These are phyloP conservation scores for Serrognathus titanus DNA, from an alignment of 2,888 invertebrate species.

Conservation along the genomic window DNA sequence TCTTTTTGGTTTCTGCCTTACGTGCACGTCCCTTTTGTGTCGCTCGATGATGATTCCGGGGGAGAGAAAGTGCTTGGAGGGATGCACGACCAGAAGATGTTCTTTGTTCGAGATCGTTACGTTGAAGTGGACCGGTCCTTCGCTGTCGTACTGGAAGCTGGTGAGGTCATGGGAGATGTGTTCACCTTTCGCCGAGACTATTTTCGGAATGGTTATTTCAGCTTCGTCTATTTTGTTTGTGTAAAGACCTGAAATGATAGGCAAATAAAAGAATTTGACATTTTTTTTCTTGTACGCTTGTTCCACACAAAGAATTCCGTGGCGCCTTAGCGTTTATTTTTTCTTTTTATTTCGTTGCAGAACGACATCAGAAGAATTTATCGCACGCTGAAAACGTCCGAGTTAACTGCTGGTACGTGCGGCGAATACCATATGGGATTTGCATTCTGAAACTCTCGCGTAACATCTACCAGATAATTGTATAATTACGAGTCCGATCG, in stretches of 20 bases:
- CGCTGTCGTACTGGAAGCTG: constrained; percentile 52
- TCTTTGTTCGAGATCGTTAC: constrained; percentile 45
- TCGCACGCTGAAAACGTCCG: no score
- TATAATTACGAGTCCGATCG: no score
- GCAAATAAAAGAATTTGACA: no score
- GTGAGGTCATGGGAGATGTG: constrained; percentile 56
- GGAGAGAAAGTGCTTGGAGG: constrained; percentile 64
- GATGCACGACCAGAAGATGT: constrained; percentile 48
- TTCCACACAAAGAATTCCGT: no score
- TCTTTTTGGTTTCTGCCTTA: constrained; percentile 52
- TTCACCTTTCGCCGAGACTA: constrained; percentile 57
- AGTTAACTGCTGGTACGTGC: no score
- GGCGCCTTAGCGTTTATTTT: no score
- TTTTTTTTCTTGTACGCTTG: no score
- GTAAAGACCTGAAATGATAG: constrained; percentile 48
- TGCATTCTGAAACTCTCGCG: no score
- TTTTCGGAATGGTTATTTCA: constrained; percentile 60
- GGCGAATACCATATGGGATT: no score
- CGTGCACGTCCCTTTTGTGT: constrained; percentile 55
- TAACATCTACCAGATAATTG: no score
- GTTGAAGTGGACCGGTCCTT: constrained; percentile 54
- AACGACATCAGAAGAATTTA: no score
- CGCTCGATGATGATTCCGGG: constrained; percentile 72
- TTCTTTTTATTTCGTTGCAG: no score
- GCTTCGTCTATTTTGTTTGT: constrained; percentile 52